A percentile compares a stretch with the other conserved stretches of the same genome.
Evolutionary conservation across 2,113 vertebrate species (phyloP).

Genomic region (Oncorhynchus tshawytscha): DNA sequence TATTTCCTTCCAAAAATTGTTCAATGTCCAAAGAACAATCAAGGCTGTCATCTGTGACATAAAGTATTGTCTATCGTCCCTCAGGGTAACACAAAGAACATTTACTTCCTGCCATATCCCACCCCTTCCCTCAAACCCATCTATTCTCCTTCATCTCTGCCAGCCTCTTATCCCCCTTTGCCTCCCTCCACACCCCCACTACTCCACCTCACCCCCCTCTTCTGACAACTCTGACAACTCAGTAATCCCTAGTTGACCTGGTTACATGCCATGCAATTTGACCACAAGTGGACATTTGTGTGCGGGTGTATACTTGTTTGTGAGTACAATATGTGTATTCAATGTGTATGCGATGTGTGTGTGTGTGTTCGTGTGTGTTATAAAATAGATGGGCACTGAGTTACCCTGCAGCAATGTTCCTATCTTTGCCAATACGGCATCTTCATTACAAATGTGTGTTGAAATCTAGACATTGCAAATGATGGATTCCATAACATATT

Average conservation of each 20-base stretch:
- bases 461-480: not conserved
- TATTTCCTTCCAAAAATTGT: not conserved
- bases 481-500: not conserved
- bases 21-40: not conserved
- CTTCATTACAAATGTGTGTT: not conserved
- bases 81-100: not conserved
- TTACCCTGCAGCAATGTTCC: not conserved
- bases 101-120: not conserved
- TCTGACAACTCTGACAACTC: constrained; percentile 49
- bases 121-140: not conserved
- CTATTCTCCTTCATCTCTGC: not conserved
- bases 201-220: constrained; percentile 20
- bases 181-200: not conserved
- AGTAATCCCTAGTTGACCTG: constrained; percentile 68
- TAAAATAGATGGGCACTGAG: not conserved
- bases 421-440: not conserved
- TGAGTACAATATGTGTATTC: not conserved
- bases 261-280: constrained; percentile 46
- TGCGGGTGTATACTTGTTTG: constrained; percentile 15
- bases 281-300: constrained; percentile 18
- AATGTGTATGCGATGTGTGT: constrained; percentile 11
- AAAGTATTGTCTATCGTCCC: not conserved
- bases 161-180: not conserved
- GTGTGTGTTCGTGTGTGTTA: not conserved
- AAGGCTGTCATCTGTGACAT: not conserved